phyloP scores from a whole-genome alignment of 92 coral and sea anemone genomes.

The Parazoanthus darwini region DNA sequence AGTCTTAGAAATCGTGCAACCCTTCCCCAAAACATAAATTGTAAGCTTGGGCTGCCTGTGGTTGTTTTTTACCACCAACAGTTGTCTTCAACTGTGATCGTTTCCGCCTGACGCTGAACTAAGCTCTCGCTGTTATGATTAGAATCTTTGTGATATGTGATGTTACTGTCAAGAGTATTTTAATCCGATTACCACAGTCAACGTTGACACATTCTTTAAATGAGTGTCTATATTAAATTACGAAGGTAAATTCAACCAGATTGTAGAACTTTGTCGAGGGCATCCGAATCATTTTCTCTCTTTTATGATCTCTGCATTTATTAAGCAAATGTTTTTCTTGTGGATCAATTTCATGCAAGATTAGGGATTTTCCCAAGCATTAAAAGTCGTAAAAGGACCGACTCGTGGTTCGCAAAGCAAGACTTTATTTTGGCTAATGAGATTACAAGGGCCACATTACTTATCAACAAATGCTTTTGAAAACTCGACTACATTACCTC shows the following conservation, averaged over 20 bases:
- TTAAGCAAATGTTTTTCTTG: background rate
- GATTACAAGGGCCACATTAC: slow-evolving; percentile 5
- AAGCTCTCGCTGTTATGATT: no score
- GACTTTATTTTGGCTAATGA: background rate
- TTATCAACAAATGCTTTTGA: background rate
- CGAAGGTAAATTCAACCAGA: background rate
- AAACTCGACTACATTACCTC: background rate
- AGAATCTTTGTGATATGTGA: no score
- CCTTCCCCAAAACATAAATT: no score
- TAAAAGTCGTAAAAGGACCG: background rate
- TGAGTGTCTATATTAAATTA: background rate
- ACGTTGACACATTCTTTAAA: slow-evolving; percentile 1
- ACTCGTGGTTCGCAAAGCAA: background rate
- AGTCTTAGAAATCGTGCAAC: no score
- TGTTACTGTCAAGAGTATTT: background rate
- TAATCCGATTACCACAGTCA: background rate
- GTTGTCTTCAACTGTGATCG: no score
- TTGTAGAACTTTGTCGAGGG: background rate
- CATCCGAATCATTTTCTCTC: background rate
- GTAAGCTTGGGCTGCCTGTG: no score
- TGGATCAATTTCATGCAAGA: slow-evolving; percentile 7
- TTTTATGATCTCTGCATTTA: background rate
- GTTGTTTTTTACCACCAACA: no score
- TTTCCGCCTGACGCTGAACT: no score
- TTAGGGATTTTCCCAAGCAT: slow-evolving; percentile 6